phyloP scores from a whole-genome alignment of 2,888 invertebrate species.

The Ornithoptera priamus region DNA sequence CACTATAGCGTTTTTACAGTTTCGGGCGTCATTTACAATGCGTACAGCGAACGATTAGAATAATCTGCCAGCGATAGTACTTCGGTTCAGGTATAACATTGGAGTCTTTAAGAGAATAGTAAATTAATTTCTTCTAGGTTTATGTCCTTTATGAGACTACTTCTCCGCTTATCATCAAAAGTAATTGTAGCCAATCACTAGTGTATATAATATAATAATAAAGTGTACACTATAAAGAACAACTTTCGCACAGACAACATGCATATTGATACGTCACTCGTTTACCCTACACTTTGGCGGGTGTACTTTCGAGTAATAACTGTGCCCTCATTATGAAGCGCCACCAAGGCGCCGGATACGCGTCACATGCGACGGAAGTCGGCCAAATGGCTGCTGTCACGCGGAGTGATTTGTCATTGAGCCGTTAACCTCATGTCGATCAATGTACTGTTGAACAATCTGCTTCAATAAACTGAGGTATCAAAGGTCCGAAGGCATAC shows the following conservation, averaged over 20 bases:
- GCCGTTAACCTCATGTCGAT: conserved; percentile 18
- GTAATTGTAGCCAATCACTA: no score
- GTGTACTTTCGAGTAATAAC: conserved; percentile 14
- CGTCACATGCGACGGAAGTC: conserved; percentile 25
- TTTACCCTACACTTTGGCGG: neutral
- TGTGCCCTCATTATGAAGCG: conserved; percentile 21
- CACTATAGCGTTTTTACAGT: no score
- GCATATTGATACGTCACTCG: neutral
- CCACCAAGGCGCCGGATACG: conserved; percentile 25
- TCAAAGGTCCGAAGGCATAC: conserved; percentile 14
- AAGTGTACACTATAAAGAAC: no score
- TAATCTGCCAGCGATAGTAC: no score
- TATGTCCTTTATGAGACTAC: no score
- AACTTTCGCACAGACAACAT: neutral
- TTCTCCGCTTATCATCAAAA: no score
- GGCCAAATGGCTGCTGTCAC: conserved; percentile 14
- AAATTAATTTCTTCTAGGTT: no score
- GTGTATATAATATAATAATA: no score
- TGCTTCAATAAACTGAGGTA: conserved; percentile 19
- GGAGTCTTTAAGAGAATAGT: no score
- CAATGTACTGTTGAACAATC: conserved; percentile 16
- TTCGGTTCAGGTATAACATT: no score
- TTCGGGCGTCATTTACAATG: no score
- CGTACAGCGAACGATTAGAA: no score
- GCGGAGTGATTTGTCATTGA: conserved; percentile 27